Evolutionary conservation across 2,113 vertebrate genomes (phyloP).

Genomic region (Mus pahari): DNA sequence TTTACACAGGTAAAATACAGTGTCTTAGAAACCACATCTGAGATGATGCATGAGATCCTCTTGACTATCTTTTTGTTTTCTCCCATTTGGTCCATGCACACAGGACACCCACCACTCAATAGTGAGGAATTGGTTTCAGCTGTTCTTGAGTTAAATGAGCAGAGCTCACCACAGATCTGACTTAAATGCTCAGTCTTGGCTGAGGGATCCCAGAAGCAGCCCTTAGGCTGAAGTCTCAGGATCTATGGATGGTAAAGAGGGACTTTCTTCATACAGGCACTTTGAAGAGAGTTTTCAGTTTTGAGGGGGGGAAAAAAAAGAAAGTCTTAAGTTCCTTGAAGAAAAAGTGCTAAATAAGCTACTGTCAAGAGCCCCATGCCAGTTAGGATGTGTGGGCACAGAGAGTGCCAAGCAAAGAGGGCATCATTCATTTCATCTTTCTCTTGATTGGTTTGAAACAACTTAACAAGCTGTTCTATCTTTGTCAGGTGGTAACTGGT

Average conservation of each 20-base stretch:
- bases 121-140: background rate
- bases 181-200: background rate
- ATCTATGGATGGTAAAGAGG: background rate
- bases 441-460: constrained; percentile 40
- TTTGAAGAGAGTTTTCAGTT: background rate
- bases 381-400: background rate
- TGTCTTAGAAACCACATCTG: constrained; percentile 16
- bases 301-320: constrained; percentile 26
- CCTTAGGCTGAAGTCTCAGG: background rate
- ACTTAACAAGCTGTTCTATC: constrained; percentile 40
- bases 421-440: constrained; percentile 25
- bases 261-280: constrained; percentile 18
- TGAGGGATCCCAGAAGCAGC: background rate
- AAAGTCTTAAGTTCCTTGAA: background rate
- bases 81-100: background rate
- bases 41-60: background rate
- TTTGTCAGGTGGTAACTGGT: constrained; percentile 34
- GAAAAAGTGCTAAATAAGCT: background rate
- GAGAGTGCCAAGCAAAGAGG: background rate
- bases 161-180: background rate
- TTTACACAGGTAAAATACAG: constrained; percentile 54
- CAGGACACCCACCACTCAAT: background rate
- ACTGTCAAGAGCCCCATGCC: background rate
- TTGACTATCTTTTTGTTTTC: background rate
- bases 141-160: background rate